phyloP scores from a whole-genome alignment of 2,113 vertebrate species.

The Empidonax alnorum region DNA sequence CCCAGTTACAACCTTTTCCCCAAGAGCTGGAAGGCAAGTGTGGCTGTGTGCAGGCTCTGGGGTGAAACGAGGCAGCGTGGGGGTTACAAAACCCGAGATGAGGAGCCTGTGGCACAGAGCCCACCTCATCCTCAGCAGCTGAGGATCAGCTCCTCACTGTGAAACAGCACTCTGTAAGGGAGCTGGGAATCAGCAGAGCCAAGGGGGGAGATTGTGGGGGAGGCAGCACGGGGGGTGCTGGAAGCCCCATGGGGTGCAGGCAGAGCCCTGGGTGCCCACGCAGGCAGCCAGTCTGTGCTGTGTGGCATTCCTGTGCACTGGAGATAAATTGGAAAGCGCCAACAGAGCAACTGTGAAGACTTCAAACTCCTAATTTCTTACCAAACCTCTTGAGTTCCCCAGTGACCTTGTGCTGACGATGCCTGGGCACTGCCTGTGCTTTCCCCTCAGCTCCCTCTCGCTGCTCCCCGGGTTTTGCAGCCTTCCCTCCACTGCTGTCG shows the following conservation, averaged over 20 bases:
- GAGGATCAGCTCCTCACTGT: rapidly evolving
- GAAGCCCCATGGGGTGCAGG: background rate
- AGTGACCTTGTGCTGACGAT: rapidly evolving
- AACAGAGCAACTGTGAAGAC: background rate
- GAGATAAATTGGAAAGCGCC: background rate
- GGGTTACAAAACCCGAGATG: rapidly evolving
- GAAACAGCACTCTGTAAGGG: rapidly evolving
- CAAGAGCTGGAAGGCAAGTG: rapidly evolving
- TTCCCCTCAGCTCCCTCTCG: background rate
- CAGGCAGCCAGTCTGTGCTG: background rate
- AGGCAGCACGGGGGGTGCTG: background rate
- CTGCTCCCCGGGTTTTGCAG: background rate
- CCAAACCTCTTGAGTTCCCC: background rate
- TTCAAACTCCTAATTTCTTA: rapidly evolving
- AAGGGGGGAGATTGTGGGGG: rapidly evolving
- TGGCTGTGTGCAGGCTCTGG: rapidly evolving
- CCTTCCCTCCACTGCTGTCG: background rate
- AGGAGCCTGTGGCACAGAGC: no score
- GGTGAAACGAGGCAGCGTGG: rapidly evolving
- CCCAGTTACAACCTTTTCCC: background rate
- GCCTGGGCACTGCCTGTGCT: background rate
- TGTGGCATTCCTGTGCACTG: rapidly evolving
- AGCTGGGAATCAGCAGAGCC: background rate
- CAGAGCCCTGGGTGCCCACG: background rate
- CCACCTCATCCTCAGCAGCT: background rate